Base-by-base conservation (phyloP, 2,888 invertebrate genomes). In the Noctua janthina region DNA sequence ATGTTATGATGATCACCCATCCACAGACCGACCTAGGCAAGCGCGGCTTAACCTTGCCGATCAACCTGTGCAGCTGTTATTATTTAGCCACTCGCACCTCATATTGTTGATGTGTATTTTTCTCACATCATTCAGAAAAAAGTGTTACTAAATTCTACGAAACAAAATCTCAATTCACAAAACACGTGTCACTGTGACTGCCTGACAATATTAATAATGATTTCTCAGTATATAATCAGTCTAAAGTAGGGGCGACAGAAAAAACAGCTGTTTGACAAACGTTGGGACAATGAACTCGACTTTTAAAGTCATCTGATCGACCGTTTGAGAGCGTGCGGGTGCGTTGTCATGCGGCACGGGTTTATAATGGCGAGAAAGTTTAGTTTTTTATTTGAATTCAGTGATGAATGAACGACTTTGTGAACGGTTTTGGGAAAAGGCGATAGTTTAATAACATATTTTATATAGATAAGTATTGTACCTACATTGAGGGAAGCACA, bases 251-350 rank as follows among this genome's bases (percentile, higher is more conserved):
- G 68, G 39, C 10, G 59, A 75, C 39, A 78, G 68, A 62, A 86
- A 85, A 86, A 84, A 88, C 88, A 90, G 86, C 87, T 88, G 89
- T 87, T 89, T 86, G 74, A 68, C 82, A 86, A 86, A 71, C 87
- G 88, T 46, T 23, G 5, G 81, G 85, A 79, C 88, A 78, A 80
- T 92, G 89, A 91, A 90, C 91, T 82, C 83, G 70, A 23, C 49
- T 85, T 85, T 90, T 90, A 83, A 88, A 91, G 86, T 89, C 91
- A 92, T 90, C 89, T 85, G 88, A 89, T 89, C 89, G 82, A 84
- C 84, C 84, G 88, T 89, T 89, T 86, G 49, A 56, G 78, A 43
- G 85, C 29, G 39, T 13, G 81, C 59, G 73, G 69, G 2, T 73
- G 72, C 92, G 67, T 84, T 90, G 75, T 80, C 8, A 20, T 5